Evolutionary conservation across 2,888 invertebrate species (phyloP).

Genomic region (Troides oblongomaculatus): DNA sequence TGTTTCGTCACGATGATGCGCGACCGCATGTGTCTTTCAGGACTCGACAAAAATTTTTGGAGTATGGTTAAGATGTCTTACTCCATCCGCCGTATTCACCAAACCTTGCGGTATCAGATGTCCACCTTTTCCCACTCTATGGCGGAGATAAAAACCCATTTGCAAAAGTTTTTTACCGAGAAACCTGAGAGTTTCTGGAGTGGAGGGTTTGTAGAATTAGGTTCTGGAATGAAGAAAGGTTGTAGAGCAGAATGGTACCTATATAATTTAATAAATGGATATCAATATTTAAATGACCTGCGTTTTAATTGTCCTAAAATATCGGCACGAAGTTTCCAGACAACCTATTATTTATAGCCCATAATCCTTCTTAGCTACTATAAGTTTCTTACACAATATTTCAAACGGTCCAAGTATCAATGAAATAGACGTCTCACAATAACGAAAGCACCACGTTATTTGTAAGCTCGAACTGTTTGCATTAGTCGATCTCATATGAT

Average conservation of each 20-base stretch:
- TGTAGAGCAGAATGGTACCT: not conserved
- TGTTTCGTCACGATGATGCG: no score
- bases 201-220: no score
- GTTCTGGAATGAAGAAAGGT: not conserved
- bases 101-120: not conserved
- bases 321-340: no score
- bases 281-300: not conserved
- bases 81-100: not conserved
- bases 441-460: conserved; percentile 31
- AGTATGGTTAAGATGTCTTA: not conserved
- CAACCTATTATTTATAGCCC: no score
- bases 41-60: not conserved
- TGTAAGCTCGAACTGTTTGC: conserved; percentile 6
- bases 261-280: not conserved
- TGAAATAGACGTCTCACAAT: not conserved
- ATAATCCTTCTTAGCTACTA: no score
- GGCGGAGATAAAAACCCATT: no score
- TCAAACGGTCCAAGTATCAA: no score
- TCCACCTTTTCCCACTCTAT: not conserved
- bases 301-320: not conserved
- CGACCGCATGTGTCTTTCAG: not conserved
- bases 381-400: no score
- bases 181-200: no score
- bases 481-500: not conserved
- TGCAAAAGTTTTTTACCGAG: no score